A percentile compares a stretch with the other conserved stretches of the same genome.
phyloP scores from a whole-genome alignment of 2,888 invertebrate genomes.

The Cosmorhoe ocellata region DNA sequence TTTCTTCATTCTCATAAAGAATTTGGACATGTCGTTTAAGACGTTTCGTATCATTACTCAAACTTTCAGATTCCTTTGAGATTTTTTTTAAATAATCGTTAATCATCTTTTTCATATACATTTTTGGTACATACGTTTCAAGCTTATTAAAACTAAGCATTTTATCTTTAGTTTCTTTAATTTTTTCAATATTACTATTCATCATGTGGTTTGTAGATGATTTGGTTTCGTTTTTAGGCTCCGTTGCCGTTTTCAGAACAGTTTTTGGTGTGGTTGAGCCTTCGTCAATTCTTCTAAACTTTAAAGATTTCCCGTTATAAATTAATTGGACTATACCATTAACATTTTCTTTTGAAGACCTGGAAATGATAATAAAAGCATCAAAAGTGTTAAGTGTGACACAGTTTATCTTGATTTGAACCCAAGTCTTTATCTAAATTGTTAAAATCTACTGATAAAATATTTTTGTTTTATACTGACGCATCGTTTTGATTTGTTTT shows the following conservation, averaged over 20 bases:
- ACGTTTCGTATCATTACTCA: constrained; percentile 41
- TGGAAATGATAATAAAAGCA: constrained; percentile 37
- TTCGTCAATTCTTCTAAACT: constrained; percentile 37
- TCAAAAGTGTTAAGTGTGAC: background rate
- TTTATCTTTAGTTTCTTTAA: constrained; percentile 4
- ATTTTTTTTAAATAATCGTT: constrained; percentile 45
- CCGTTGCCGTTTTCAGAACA: background rate
- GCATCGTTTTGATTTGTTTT: constrained; percentile 37
- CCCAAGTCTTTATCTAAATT: background rate
- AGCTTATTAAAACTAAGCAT: background rate
- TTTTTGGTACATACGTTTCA: constrained; percentile 29
- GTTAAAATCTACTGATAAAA: background rate
- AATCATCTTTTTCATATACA: constrained; percentile 44
- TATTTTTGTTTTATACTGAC: constrained; percentile 42
- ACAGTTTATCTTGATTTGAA: background rate
- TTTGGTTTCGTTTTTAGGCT: too few species aligned
- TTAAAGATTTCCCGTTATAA: constrained; percentile 60
- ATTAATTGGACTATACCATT: constrained; percentile 58
- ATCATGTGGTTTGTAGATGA: too few species aligned
- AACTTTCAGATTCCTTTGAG: constrained; percentile 14
- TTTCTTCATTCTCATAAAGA: constrained; percentile 40
- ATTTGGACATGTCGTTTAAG: constrained; percentile 62
- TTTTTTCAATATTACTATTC: background rate
- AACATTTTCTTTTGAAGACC: constrained; percentile 47
- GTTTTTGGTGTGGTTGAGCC: background rate